Evolutionary conservation across 2,888 invertebrate genomes (phyloP).

Genomic region (Mechanitis messenoides): DNA sequence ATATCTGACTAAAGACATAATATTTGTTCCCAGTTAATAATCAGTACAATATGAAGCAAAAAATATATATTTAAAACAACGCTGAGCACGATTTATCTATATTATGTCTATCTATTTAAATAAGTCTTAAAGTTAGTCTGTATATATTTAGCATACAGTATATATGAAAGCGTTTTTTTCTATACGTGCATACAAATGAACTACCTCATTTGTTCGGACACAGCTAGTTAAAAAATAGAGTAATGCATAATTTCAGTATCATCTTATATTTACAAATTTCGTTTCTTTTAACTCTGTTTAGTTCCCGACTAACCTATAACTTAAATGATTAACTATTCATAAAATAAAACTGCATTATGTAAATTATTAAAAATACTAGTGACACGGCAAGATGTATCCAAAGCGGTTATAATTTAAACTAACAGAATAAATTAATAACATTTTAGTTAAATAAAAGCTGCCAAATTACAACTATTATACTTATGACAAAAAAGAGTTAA

Average conservation of each 20-base stretch:
- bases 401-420: no score
- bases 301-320: constrained; percentile 57
- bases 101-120: constrained; percentile 63
- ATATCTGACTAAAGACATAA: no score
- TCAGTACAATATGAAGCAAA: constrained; percentile 28
- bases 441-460: constrained; percentile 7
- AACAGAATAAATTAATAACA: no score
- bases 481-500: no score
- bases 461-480: constrained; percentile 8
- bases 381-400: no score
- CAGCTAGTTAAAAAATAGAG: neutral
- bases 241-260: constrained; percentile 17
- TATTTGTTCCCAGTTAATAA: neutral
- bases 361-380: neutral
- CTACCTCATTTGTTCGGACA: neutral
- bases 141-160: constrained; percentile 53
- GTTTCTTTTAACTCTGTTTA: constrained; percentile 69
- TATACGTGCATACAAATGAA: constrained; percentile 40
- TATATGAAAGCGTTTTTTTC: constrained; percentile 64
- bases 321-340: constrained; percentile 1
- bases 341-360: neutral
- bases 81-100: constrained; percentile 65
- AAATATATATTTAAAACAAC: constrained; percentile 39
- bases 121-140: constrained; percentile 49
- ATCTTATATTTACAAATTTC: constrained; percentile 61